Base-by-base conservation (phyloP, 2,113 vertebrate genomes). In the Ciconia maguari region DNA sequence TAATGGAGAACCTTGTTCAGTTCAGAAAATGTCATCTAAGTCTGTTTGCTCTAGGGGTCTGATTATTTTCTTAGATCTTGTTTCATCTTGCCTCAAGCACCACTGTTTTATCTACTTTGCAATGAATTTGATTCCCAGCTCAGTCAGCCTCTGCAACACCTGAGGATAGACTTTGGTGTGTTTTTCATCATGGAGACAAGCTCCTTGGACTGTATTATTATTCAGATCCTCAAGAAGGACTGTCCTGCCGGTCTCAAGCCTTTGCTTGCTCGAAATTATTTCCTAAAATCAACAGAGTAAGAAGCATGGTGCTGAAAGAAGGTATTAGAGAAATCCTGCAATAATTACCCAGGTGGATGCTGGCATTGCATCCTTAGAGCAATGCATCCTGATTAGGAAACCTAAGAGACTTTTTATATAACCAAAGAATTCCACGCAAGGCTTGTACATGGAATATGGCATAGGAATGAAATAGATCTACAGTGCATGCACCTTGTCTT, bases 31-130 rank as follows among this genome's bases (percentile, higher is more conserved):
- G 77, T 84, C 95, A 91, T 92, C 89, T 77, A 92, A 92, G 83
- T 81, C 80, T 89, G 48, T 91, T 90, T 94, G 89, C 94, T 95
- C 64, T 82, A 70, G 76, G 86, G 77, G 44, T 84, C 72, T 95
- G 96, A 95, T 95, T 95, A 95, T 95, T 91, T 96, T 89, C 89
- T 94, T 69, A 87, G 95, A 96, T 80, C 87, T 91, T 94, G 82
- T 89, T 96, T 94, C 68, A 83, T 90, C 82, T 68, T 95, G 88
- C 96, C 92, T 93, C 76, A 70, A 92, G 88, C 90, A 87, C 16
- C 64, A 77, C 71, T 88, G 55, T 87, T 92, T 96, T 90, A 86
- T 96, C 90, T 94, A 51, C 46, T 95, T 90, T 93, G 82, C 71
- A 83, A 49, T 54, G 86, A 89, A 96, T 96, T 96, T 0, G 16